A percentile compares a stretch with the other conserved stretches of the same genome.
Conservation (phyloP, 1,140 invertebrate genomes). For the Lepidurus apus region DNA sequence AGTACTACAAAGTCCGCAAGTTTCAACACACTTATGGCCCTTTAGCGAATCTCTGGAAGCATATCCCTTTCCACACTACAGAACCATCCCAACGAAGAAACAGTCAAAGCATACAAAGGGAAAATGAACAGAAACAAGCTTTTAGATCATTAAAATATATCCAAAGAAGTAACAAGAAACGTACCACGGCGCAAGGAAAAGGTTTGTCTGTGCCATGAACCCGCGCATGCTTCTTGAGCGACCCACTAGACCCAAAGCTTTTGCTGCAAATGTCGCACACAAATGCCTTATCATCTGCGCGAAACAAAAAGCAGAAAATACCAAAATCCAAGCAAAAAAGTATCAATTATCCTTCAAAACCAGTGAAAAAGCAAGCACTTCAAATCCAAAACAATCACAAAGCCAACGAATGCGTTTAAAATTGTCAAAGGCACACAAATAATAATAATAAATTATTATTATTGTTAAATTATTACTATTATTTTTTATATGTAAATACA, state of each 20-base stretch:
- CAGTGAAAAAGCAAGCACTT: not conserved
- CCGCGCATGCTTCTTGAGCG: not conserved
- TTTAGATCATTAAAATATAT: not conserved
- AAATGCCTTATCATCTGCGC: not conserved
- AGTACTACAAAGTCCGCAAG: not conserved
- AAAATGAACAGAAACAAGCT: not conserved
- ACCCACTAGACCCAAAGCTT: not conserved
- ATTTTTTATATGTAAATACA: too few species aligned
- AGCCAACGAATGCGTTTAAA: too few species aligned
- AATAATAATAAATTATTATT: too few species aligned
- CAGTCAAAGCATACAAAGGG: too few species aligned
- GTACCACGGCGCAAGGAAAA: not conserved
- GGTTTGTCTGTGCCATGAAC: not conserved
- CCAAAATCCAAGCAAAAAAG: not conserved
- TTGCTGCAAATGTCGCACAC: not conserved
- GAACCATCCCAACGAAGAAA: not conserved
- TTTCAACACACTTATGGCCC: not conserved
- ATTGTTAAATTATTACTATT: too few species aligned
- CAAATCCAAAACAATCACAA: not conserved
- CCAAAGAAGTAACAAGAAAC: not conserved
- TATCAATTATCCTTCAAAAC: not conserved
- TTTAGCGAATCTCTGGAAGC: not conserved
- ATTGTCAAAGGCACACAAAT: too few species aligned
- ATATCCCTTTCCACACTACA: constrained; percentile 8
- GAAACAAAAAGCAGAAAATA: not conserved